Percentiles rank a stretch among this genome's conserved stretches.
Evolutionary conservation across 2,113 vertebrate species (phyloP).

Genomic region (Anthoscopus minutus): DNA sequence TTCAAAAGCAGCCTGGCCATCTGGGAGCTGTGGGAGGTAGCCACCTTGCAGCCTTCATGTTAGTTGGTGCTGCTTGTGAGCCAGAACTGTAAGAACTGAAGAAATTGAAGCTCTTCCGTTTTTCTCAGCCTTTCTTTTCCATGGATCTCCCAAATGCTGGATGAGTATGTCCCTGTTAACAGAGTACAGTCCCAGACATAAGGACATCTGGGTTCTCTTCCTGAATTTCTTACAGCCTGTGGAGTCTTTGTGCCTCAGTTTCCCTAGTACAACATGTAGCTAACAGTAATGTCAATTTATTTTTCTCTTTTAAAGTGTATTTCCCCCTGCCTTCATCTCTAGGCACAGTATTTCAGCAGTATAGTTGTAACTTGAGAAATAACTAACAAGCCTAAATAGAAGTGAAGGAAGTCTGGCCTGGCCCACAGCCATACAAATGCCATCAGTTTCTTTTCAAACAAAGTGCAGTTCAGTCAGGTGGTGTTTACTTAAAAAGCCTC

Average conservation of each 20-base stretch:
- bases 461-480: conserved; percentile 22
- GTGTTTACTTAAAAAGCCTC: not conserved
- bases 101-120: not conserved
- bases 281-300: not conserved
- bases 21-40: conserved; percentile 29
- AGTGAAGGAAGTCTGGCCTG: not conserved
- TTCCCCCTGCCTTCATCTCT: not conserved
- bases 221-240: not conserved
- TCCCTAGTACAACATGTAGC: not conserved
- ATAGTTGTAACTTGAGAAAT: not conserved
- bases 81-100: not conserved
- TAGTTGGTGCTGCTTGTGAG: not conserved
- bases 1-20: not conserved
- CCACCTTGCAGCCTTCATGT: not conserved
- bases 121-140: not conserved
- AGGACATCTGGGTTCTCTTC: not conserved
- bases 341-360: not conserved
- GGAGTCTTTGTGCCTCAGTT: not conserved
- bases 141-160: not conserved
- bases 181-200: not conserved
- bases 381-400: conserved; percentile 3
- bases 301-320: not conserved
- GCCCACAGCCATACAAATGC: conserved; percentile 23
- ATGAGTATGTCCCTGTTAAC: not conserved
- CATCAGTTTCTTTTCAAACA: conserved; percentile 26